A percentile compares a stretch with the other conserved stretches of the same genome.
These are phyloP conservation scores for Trinectes maculatus DNA, from an alignment of 2,113 vertebrate genomes.

Conservation along the genomic window DNA sequence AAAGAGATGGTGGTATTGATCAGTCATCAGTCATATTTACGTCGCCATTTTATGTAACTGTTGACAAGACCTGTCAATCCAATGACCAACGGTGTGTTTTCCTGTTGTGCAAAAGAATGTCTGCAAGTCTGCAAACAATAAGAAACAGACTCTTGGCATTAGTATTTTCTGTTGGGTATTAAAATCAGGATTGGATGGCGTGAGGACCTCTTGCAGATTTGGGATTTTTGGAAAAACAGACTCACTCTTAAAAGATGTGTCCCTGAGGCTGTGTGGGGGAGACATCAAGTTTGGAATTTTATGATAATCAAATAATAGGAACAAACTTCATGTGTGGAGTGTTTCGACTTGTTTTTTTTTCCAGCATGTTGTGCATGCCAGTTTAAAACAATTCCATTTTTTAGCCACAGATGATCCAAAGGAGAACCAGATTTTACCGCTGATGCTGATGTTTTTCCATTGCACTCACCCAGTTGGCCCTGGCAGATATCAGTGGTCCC, in stretches of 20 bases:
- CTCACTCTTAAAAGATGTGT: constrained; percentile 16
- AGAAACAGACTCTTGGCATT: constrained; percentile 31
- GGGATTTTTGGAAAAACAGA: constrained; percentile 3
- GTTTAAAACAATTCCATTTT: neutral
- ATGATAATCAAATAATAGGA: neutral
- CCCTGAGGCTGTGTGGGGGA: neutral
- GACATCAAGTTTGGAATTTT: neutral
- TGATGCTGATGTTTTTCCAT: neutral
- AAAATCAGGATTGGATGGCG: neutral
- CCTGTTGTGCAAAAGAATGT: constrained; percentile 9
- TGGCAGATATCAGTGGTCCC: constrained; percentile 85
- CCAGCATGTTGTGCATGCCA: constrained; percentile 12
- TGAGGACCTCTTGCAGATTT: constrained; percentile 25
- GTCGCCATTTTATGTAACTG: too few relatives aligned
- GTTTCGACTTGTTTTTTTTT: constrained; percentile 15
- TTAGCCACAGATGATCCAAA: neutral
- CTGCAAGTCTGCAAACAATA: constrained; percentile 26
- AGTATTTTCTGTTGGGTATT: neutral
- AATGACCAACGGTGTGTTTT: constrained; percentile 22
- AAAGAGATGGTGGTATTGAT: constrained; percentile 1
- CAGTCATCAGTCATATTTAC: neutral
- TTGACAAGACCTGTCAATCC: constrained; percentile 3
- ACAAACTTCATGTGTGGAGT: neutral
- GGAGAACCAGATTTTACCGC: neutral
- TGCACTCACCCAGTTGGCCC: constrained; percentile 83